phyloP scores from a whole-genome alignment of 2,888 invertebrate species.

The Oegoconia quadripuncta region DNA sequence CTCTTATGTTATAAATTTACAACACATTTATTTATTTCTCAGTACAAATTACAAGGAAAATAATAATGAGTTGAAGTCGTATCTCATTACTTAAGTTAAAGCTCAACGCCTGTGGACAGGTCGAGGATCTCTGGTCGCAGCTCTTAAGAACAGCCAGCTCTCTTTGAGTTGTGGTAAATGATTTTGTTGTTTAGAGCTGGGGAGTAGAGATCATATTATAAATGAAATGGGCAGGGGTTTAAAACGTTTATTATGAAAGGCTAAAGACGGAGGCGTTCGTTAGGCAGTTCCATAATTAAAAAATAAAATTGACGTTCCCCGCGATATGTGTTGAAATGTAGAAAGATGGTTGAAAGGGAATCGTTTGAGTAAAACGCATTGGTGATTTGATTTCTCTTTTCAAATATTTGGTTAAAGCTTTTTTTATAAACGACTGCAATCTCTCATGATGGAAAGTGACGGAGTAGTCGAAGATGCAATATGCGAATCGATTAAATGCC shows the following conservation, averaged over 20 bases:
- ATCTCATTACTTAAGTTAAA: constrained; percentile 71
- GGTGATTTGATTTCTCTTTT: constrained; percentile 27
- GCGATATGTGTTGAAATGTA: constrained; percentile 56
- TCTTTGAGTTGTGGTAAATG: constrained; percentile 16
- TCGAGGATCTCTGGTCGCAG: constrained; percentile 50
- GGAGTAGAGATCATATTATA: constrained; percentile 26
- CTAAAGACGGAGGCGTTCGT: constrained; percentile 52
- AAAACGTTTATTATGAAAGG: constrained; percentile 16
- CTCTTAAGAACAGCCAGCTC: constrained; percentile 39
- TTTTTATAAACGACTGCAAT: constrained; percentile 7
- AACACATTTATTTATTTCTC: constrained; percentile 52
- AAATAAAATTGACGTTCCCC: constrained; percentile 56
- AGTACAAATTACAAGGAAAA: constrained; percentile 60
- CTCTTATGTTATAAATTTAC: constrained; percentile 55
- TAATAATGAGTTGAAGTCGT: constrained; percentile 70
- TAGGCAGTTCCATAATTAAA: constrained; percentile 68
- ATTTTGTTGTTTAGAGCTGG: constrained; percentile 19
- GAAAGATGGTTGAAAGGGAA: constrained; percentile 45
- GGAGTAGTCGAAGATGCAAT: too few species aligned
- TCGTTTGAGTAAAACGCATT: constrained; percentile 38
- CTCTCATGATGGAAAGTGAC: too few species aligned
- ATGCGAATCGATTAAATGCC: too few species aligned
- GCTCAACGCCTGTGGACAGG: constrained; percentile 61
- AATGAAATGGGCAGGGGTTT: constrained; percentile 5
- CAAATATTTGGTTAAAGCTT: constrained; percentile 10